Conservation (phyloP, 2,113 vertebrate genomes). For the Lates calcarifer region DNA sequence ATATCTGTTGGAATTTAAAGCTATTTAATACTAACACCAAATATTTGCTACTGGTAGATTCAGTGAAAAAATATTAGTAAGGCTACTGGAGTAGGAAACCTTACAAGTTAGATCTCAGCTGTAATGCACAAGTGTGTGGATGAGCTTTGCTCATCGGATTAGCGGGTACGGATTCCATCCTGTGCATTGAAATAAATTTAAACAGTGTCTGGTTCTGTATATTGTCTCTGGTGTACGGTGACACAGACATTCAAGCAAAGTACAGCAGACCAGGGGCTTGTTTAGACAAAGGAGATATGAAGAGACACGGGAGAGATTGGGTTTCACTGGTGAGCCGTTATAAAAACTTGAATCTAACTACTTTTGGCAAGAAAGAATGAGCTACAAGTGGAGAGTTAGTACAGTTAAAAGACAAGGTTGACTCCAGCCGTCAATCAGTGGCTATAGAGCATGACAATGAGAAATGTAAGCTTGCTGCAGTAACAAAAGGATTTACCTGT, state of each 20-base stretch:
- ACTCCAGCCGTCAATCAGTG: constrained; percentile 18
- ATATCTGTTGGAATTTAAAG: background rate
- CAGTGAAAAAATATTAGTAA: background rate
- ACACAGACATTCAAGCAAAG: constrained; percentile 53
- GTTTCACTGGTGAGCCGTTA: constrained; percentile 29
- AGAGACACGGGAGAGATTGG: constrained; percentile 31
- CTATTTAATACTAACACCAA: background rate
- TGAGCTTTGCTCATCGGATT: constrained; percentile 2
- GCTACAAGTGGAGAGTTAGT: constrained; percentile 8
- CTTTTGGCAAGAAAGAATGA: constrained; percentile 24
- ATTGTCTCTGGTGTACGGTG: constrained; percentile 50
- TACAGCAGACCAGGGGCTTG: constrained; percentile 52
- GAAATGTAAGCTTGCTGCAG: constrained; percentile 26
- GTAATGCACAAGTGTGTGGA: background rate
- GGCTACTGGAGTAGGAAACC: background rate
- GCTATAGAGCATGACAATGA: background rate
- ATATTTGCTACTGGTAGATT: background rate
- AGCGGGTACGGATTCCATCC: constrained; percentile 1
- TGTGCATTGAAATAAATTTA: constrained; percentile 38
- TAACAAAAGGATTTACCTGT: constrained; percentile 19
- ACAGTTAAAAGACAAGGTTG: constrained; percentile 17
- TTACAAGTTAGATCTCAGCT: background rate
- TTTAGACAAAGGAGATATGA: constrained; percentile 60
- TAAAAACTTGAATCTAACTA: constrained; percentile 40
- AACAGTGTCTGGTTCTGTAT: constrained; percentile 39